Evolutionary conservation across 2,113 vertebrate species (phyloP), one percentile per base, ranked within the genome.

Genomic region (Symphodus melops): DNA sequence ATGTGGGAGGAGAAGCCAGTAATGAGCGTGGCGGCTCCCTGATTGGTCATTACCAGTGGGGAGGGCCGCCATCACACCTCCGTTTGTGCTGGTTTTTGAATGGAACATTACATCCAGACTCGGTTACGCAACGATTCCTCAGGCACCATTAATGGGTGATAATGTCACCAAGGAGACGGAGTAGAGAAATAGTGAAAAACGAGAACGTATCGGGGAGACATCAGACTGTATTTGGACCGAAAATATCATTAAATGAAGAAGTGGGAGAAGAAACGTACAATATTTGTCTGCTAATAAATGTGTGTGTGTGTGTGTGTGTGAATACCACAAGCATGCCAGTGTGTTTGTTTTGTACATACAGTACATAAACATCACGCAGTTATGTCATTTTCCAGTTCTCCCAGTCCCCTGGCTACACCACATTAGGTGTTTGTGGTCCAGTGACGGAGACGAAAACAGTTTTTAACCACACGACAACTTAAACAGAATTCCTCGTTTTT

Each of bases 41-140:
- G 73, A 91, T 91, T 91, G 92, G 92, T 16, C 42, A 0, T 0
- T 3, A 54, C 3, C 41, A 8, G 83, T 65, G 89, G 88, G 86
- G 12, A 57, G 88, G 70, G 77, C 76, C 21, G 17, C 71, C 17
- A 70, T 88, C 68, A 84, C 89, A 87, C 87, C 75, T 89, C 75
- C 75, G 53, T 77, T 87, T 86, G 76, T 83, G 71, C 77, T 78
- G 19, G 3, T 59, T 64, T 28, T 75, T 77, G 33, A 89, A 78
- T 69, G 86, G 88, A 89, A 92, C 89, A 91, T 91, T 90, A 81
- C 75, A 71, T 70, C 69, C 86, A 85, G 85, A 73, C 64, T 11
- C 3, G 53, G 57, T 92, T 91, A 90, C 42, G 85, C 86, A 94
- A 93, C n/a, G 57, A 39, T 81, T 61, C 57, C 65, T 9, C 76